Base-by-base conservation (phyloP, 2,797 vertebrate genomes). In the Anas flavirostris region DNA sequence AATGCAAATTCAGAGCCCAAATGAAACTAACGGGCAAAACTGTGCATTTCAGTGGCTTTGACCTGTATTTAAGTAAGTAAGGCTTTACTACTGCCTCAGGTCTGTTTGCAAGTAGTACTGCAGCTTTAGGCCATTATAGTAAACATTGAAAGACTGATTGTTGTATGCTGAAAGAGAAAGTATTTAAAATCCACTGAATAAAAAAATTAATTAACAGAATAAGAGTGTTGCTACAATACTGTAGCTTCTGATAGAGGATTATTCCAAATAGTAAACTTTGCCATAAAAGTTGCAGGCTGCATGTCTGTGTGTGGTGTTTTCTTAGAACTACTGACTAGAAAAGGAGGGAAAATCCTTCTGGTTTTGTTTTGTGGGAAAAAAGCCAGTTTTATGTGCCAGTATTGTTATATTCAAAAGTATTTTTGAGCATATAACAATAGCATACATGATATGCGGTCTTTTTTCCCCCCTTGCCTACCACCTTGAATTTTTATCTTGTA, bases 401-500 rank as follows among this genome's bases (percentile, higher is more conserved):
- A 66, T 93, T 89, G 39, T 84, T 96, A 17, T 84, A 62, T 78
- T 96, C 23, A 86, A 55, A 94, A 93, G 43, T 84, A 93, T 59
- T 94, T 94, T 63, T 92, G 77, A 88, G 50, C 52, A 15, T 88
- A 64, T 88, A 16, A 66, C 80, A 91, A 56, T 91, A 93, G 74
- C 62, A 67, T 74, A 82, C 7, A 43, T 91, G 55, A 92, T 67
- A 62, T 86, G 66, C 74, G 70, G 91, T 76, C 39, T 84, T 86
- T 88, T 79, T 76, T 43, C 43, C 43, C 59, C 91, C 79, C 69
- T 95, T 97, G 86, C 84, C 91, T 94, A 76, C 75, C 85, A 82
- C 68, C 64, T 90, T 76, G 63, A 69, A 55, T 93, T 97, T 95
- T 95, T 94, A 86, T 68, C 39, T 91, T 94, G 94, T 72, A 78